Evolutionary conservation across 2,113 vertebrate genomes (phyloP).

Genomic region (Hippocampus guttulatus): DNA sequence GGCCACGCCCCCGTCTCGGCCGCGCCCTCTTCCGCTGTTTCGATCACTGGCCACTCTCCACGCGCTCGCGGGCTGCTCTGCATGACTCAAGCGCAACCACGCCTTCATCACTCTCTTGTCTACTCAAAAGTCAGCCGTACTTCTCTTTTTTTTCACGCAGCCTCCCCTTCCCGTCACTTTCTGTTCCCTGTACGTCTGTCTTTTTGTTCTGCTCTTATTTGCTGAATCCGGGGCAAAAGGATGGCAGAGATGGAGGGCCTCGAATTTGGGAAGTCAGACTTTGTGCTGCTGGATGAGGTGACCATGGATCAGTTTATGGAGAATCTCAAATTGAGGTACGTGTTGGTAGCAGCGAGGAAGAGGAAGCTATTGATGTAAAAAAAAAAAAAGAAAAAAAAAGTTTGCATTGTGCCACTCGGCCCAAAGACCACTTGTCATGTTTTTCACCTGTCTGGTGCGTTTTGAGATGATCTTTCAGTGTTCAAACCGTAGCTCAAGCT

Average conservation of each 20-base stretch:
- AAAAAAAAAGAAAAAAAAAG: too few species aligned
- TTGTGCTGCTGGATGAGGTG: constrained; percentile 88
- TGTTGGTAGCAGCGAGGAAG: constrained; percentile 3
- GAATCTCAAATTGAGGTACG: constrained; percentile 86
- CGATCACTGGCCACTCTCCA: too few species aligned
- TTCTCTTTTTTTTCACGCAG: constrained; percentile 42
- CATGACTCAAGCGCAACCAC: constrained; percentile 49
- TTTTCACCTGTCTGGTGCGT: not conserved
- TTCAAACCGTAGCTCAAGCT: too few species aligned
- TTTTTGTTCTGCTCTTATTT: not conserved
- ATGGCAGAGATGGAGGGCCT: constrained; percentile 87
- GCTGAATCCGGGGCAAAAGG: not conserved
- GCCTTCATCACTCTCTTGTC: constrained; percentile 45
- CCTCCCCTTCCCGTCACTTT: constrained; percentile 12
- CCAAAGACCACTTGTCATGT: not conserved
- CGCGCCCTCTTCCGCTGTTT: too few species aligned
- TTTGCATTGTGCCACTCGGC: not conserved
- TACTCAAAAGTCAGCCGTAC: constrained; percentile 29
- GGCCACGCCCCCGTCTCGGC: too few species aligned
- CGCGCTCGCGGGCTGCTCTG: constrained; percentile 53
- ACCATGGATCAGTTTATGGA: constrained; percentile 90
- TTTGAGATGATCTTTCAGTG: not conserved
- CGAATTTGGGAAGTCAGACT: constrained; percentile 87
- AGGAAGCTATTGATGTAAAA: constrained; percentile 4
- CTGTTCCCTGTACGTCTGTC: constrained; percentile 22